Evolutionary conservation across 2,888 invertebrate genomes (phyloP), one percentile per base, ranked within the genome.

Genomic region (Plemyria rubiginata): DNA sequence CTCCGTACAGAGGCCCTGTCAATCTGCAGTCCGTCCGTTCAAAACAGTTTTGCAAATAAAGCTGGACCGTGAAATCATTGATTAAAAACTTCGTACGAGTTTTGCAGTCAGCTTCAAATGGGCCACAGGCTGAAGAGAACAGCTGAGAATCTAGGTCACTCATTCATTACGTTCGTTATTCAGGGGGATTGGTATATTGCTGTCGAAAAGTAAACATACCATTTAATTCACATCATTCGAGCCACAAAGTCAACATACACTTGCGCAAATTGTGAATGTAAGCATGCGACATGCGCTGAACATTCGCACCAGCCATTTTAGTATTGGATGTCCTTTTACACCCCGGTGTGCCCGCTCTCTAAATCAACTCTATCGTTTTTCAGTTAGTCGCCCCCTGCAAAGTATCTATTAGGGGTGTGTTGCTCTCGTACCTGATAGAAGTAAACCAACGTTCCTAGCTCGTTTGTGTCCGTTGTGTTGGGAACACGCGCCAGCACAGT

Each of bases 71-170:
- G 43, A 54, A 54, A 60, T 55, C 50, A 54, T 50, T 55, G 28
- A 60, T 60, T 55, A 54, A 60, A 60, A 60, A 60, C 54, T 55
- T 48, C 32, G 43, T 41, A 36, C 50, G 48, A 36, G 1, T 50
- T 54, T 54, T 49, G 22, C 22, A 43, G 11, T 40, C 41, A 16
- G 41, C 12, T 22, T 38, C 40, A 40, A 38, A 41, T 41, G 28
- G 36, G 36, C 11, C 45, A 45, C 16, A 16, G 45, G 45, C 16
- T 16, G 16, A 3, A 9, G 16, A 41, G 49, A 8, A 29, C 15
- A 32, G 43, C 43, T 53, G 53, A 41, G 11, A 11, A 8, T 16
- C 0, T 45, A 45, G 36, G 36, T 38, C 36, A 38, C 11, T 2
- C 11, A 38, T 11, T 38, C 11, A 38, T 38, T 32, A 8, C 32